These are phyloP conservation scores for Apis dorsata DNA, from an alignment of 1,140 invertebrate genomes.

Conservation along the genomic window DNA sequence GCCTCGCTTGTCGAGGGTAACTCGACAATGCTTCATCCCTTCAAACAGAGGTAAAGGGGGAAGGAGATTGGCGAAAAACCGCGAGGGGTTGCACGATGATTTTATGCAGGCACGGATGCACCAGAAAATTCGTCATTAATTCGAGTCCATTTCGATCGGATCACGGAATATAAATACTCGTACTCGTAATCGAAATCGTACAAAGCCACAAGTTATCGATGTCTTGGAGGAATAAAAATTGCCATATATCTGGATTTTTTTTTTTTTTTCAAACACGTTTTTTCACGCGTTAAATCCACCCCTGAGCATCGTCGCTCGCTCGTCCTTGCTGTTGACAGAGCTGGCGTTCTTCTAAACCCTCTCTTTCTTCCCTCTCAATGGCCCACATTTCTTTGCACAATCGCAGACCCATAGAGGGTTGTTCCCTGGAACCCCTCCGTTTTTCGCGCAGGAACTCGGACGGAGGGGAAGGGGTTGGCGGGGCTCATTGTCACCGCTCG, in stretches of 20 bases:
- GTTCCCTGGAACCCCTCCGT: not conserved
- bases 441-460: constrained; percentile 36
- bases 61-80: constrained; percentile 19
- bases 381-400: constrained; percentile 45
- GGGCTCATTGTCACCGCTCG: constrained; percentile 4
- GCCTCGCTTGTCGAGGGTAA: constrained; percentile 40
- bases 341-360: constrained; percentile 34
- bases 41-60: constrained; percentile 14
- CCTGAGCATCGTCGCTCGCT: constrained; percentile 3
- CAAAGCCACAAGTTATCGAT: not conserved
- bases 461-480: not conserved
- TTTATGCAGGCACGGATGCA: constrained; percentile 26
- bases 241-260: too few relatives aligned
- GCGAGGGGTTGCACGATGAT: constrained; percentile 35
- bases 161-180: too few relatives aligned
- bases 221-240: not conserved
- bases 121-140: too few relatives aligned
- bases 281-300: not conserved
- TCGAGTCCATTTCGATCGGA: not conserved
- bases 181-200: not conserved
- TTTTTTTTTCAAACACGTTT: too few relatives aligned
- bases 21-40: constrained; percentile 48
- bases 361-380: constrained; percentile 38
- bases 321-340: constrained; percentile 41
- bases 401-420: constrained; percentile 14